Base-by-base conservation (phyloP, 2,888 invertebrate species). In the Hofmannophila pseudospretella region DNA sequence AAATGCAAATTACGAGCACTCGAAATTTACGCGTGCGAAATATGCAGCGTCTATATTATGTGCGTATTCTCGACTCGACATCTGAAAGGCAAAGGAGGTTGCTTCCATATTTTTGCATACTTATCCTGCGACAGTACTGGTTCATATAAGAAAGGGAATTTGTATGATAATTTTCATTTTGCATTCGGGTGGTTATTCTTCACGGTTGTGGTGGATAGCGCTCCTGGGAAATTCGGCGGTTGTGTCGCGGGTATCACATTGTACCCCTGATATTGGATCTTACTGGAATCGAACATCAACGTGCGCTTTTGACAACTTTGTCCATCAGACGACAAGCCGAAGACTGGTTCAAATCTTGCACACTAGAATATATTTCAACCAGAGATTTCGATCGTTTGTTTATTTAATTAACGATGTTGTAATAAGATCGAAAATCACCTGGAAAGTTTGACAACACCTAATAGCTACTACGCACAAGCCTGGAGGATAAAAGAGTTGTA, bases 81-180 rank as follows among this genome's bases (percentile, higher is more conserved):
- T 67, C 70, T 68, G 66, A 71, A 72, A 67, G 61, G 61, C 67
- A 70, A 70, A 71, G 64, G 61, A 67, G 68, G 64, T 53, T 54
- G 62, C 64, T 74, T 72, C 72, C 76, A 82, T 82, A 82, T 81
- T 81, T 81, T 82, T 78, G 80, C 80, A 80, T 81, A 77, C 76
- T 77, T 76, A 70, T 68, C 62, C 58, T 57, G 65, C 64, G 71
- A 78, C 78, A 76, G 64, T 67, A 67, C 59, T 58, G 66, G 71
- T 73, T 80, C 76, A 78, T 79, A 80, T 75, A 78, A 78, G 77
- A 77, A 72, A 71, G 70, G 56, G 68, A 78, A 82, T 85, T 85
- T 81, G 81, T 85, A 84, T 84, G 84, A 82, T 84, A 85, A 85
- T 84, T 82, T 84, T 82, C 82, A 84, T 84, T 84, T 84, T 82